phyloP scores from a whole-genome alignment of 92 coral and sea anemone genomes.

The Anthopleura xanthogrammica region DNA sequence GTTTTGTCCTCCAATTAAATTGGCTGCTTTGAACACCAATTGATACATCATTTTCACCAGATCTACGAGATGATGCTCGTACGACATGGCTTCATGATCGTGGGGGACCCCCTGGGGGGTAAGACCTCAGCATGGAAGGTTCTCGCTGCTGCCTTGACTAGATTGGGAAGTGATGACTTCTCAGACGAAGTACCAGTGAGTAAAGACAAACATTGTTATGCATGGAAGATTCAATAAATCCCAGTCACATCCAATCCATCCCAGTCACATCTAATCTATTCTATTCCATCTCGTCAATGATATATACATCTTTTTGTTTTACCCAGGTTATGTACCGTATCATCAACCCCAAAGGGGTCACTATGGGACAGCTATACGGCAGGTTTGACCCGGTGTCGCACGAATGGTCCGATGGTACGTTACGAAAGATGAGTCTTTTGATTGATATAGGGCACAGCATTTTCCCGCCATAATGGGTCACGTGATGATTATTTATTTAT shows the following conservation, averaged over 20 bases:
- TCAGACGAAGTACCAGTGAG: conserved; percentile 84
- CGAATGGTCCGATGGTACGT: conserved; percentile 97
- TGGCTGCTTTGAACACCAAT: too few relatives aligned
- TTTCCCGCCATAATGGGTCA: too few relatives aligned
- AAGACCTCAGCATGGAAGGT: conserved; percentile 99
- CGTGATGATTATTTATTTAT: too few relatives aligned
- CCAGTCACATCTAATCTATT: too few relatives aligned
- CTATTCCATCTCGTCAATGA: not conserved
- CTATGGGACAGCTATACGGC: conserved; percentile 98
- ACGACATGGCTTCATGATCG: conserved; percentile 99
- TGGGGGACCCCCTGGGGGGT: conserved; percentile 98
- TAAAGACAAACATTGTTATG: not conserved
- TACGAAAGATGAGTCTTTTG: too few relatives aligned
- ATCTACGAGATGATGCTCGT: conserved; percentile 99
- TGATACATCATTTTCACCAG: conserved; percentile 31
- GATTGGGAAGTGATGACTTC: conserved; percentile 68
- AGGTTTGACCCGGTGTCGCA: conserved; percentile 97
- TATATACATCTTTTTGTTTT: too few relatives aligned
- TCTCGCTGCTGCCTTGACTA: conserved; percentile 80
- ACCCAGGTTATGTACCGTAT: conserved; percentile 71
- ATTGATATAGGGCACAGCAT: too few relatives aligned
- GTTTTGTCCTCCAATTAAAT: too few relatives aligned
- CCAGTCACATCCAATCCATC: too few relatives aligned
- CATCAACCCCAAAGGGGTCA: conserved; percentile 95
- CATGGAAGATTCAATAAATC: not conserved